phyloP scores from a whole-genome alignment of 1,140 invertebrate species.

The Sminthurides bifidus region DNA sequence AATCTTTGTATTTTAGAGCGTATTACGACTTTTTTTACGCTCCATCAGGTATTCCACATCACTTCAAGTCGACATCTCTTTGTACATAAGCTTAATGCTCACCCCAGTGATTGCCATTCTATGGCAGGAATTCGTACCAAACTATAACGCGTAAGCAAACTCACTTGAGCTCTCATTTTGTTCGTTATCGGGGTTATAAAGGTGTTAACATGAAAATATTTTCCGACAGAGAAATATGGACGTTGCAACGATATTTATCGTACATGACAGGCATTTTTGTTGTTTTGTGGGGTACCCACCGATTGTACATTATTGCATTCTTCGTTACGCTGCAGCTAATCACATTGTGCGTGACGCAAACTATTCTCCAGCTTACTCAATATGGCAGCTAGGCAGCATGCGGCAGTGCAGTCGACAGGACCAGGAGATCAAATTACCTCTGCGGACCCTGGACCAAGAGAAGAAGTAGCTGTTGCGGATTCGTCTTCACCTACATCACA shows the following conservation, averaged over 20 bases:
- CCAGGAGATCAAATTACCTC: not conserved
- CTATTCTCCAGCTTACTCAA: constrained; percentile 2
- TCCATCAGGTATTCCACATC: not conserved
- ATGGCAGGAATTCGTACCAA: constrained; percentile 27
- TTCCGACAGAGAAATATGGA: constrained; percentile 20
- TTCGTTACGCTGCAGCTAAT: constrained; percentile 17
- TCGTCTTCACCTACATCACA: not conserved
- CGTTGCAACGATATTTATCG: constrained; percentile 20
- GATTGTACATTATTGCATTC: constrained; percentile 22
- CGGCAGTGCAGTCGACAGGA: too few relatives aligned
- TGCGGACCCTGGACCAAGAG: not conserved
- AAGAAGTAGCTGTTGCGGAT: not conserved
- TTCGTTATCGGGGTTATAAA: not conserved
- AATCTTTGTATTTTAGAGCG: constrained; percentile 2
- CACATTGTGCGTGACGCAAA: constrained; percentile 15
- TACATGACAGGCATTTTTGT: constrained; percentile 15
- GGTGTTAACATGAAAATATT: not conserved
- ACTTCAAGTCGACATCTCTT: constrained; percentile 23
- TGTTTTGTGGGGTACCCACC: constrained; percentile 20
- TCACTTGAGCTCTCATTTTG: not conserved
- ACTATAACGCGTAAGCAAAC: constrained; percentile 20
- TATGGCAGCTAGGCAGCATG: not conserved
- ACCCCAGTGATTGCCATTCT: constrained; percentile 19
- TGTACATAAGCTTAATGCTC: constrained; percentile 23
- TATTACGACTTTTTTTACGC: too few relatives aligned